phyloP scores from a whole-genome alignment of 1,140 invertebrate genomes.

The Eciton burchellii region DNA sequence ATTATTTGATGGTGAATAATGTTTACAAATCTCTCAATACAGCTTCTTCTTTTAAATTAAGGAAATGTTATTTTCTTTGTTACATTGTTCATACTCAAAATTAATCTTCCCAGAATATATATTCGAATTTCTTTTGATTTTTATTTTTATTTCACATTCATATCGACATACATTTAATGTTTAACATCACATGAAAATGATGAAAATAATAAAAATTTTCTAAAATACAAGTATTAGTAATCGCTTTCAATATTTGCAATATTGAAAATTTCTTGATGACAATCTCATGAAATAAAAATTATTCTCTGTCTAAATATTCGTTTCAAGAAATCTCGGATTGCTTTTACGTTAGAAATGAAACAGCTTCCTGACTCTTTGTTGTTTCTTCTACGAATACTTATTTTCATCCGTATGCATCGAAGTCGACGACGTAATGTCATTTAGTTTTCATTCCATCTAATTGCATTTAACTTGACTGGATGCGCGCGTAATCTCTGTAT shows the following conservation, averaged over 20 bases:
- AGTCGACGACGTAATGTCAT: neutral
- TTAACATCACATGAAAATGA: neutral
- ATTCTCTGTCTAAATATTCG: neutral
- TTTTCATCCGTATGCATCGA: neutral
- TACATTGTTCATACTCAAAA: neutral
- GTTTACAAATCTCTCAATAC: neutral
- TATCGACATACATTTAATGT: neutral
- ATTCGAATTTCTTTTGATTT: constrained; percentile 47
- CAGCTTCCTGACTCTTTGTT: neutral
- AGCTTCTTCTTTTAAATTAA: neutral
- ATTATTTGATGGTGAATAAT: neutral
- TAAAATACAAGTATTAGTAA: neutral
- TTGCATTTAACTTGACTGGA: neutral
- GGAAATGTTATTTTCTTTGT: neutral
- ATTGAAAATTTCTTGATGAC: neutral
- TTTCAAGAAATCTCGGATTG: neutral
- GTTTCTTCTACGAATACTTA: neutral
- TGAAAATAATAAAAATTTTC: neutral
- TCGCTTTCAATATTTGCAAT: neutral
- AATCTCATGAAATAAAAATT: neutral
- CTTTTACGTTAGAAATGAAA: neutral
- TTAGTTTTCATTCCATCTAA: neutral
- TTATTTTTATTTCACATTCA: constrained; percentile 20
- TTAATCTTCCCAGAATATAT: constrained; percentile 4
- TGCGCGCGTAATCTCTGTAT: neutral